Percentiles rank a stretch among this genome's conserved stretches.
These are phyloP conservation scores for Subacronicta megacephala DNA, from an alignment of 2,888 invertebrate genomes.

Conservation along the genomic window DNA sequence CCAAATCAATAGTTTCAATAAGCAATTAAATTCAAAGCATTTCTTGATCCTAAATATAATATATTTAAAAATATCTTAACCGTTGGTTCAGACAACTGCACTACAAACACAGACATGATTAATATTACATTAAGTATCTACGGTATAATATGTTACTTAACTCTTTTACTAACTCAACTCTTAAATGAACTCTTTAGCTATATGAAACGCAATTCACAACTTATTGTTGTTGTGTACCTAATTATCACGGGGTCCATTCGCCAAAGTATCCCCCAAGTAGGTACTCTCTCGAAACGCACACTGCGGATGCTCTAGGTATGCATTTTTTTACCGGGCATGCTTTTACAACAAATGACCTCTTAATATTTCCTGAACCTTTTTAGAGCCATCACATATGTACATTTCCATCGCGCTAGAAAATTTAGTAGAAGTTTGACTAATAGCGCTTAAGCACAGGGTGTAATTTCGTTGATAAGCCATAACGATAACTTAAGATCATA, in stretches of 20 bases:
- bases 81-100: conserved; percentile 1
- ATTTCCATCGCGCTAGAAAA: conserved; percentile 59
- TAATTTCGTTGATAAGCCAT: conserved; percentile 66
- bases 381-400: conserved; percentile 32
- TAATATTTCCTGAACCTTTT: conserved; percentile 13
- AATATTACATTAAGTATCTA: neutral
- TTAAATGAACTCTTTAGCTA: too few relatives aligned
- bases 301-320: too few relatives aligned
- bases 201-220: conserved; percentile 22
- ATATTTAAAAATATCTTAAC: too few relatives aligned
- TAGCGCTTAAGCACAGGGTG: conserved; percentile 77
- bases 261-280: neutral
- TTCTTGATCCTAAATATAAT: too few relatives aligned
- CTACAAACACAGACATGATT: neutral
- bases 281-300: conserved; percentile 3
- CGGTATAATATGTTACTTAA: neutral
- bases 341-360: conserved; percentile 6
- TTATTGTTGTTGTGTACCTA: too few relatives aligned
- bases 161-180: too few relatives aligned
- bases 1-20: too few relatives aligned
- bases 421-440: conserved; percentile 62
- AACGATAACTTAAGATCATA: conserved; percentile 56
- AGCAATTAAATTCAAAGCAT: too few relatives aligned
- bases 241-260: neutral
- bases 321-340: too few relatives aligned